phyloP scores from a whole-genome alignment of 2,113 vertebrate species.

The Boleophthalmus pectinirostris region DNA sequence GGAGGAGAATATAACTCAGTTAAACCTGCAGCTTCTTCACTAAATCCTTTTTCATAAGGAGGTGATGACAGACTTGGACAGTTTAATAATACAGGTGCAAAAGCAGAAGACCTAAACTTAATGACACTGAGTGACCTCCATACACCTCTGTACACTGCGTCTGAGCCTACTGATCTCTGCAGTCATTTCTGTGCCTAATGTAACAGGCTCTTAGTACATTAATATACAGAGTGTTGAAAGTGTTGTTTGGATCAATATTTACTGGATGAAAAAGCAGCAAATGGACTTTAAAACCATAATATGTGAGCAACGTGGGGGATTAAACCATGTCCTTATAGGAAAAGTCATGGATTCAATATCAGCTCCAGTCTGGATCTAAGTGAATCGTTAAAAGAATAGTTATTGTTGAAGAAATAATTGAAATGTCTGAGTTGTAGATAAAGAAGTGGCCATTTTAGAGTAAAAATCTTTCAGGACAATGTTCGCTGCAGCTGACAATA shows the following conservation, averaged over 20 bases:
- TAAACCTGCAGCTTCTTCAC: constrained; percentile 28
- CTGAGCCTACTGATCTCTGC: constrained; percentile 48
- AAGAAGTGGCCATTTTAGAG: background rate
- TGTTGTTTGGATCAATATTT: constrained; percentile 43
- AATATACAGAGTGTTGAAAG: constrained; percentile 51
- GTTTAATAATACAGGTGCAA: constrained; percentile 35
- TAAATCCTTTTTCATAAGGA: constrained; percentile 46
- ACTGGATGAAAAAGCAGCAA: constrained; percentile 39
- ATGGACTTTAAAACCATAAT: constrained; percentile 48
- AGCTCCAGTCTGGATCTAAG: background rate
- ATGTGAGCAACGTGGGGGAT: constrained; percentile 24
- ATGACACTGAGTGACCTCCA: constrained; percentile 51
- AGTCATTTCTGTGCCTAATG: constrained; percentile 53
- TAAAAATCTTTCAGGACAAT: background rate
- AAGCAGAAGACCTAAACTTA: constrained; percentile 62
- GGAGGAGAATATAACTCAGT: constrained; percentile 3
- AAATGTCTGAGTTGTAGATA: background rate
- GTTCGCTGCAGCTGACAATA: background rate
- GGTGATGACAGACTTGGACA: constrained; percentile 47
- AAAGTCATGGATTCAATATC: background rate
- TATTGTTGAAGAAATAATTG: background rate
- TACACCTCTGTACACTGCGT: constrained; percentile 7
- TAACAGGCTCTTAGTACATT: constrained; percentile 54
- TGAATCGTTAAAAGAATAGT: background rate
- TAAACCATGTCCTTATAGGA: constrained; percentile 12